Base-by-base conservation (phyloP, 1,140 invertebrate species). In the Procambarus virginalis region DNA sequence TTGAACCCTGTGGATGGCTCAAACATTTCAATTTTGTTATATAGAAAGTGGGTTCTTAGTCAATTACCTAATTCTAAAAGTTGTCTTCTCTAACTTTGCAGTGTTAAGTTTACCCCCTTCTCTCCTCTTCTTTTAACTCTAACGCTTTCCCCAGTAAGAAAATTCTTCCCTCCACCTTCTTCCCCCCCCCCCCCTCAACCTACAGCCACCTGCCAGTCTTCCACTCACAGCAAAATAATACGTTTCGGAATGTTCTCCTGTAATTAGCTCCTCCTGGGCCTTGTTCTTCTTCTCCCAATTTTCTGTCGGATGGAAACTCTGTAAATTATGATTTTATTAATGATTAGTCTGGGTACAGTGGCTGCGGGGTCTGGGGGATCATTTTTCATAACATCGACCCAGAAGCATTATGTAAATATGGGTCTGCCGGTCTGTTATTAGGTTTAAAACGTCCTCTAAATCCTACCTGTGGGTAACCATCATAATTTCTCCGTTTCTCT, bases 321-420 rank as follows among this genome's bases (percentile, higher is more conserved):
- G 34, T 60, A 81, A 81, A 81, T 60, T 60, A 60, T 14, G 79
- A 34, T 81, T 20, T 81, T 81, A 81, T 81, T 81, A 81, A 81
- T 81, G 79, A 60, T 22, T 58, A 20, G 51, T 81, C n/a, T 14
- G 51, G 12, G 51, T 14, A 55, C 22, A 34, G 51, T 51, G n/a
- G 79, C 51, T 22, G 5, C 6, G 49, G 49, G 76, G 76, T 55
- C n/a, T 55, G 49, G 78, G 60, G 60, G 5, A 55, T 45, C n/a
- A 81, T 81, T 81, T 34, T 22, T 60, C 79, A 81, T 17, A 81
- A 12, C 51, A 60, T 12, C 45, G 34, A 55, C 79, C n/a, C 79
- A 60, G 17, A 60, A 81, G 34, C 8, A 81, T 64, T 22, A 34
- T 60, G 79, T 60, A 60, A 58, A 81, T 81, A 22, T 45, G 14